phyloP scores from a whole-genome alignment of 2,113 vertebrate genomes.

The Megaptera novaeangliae region DNA sequence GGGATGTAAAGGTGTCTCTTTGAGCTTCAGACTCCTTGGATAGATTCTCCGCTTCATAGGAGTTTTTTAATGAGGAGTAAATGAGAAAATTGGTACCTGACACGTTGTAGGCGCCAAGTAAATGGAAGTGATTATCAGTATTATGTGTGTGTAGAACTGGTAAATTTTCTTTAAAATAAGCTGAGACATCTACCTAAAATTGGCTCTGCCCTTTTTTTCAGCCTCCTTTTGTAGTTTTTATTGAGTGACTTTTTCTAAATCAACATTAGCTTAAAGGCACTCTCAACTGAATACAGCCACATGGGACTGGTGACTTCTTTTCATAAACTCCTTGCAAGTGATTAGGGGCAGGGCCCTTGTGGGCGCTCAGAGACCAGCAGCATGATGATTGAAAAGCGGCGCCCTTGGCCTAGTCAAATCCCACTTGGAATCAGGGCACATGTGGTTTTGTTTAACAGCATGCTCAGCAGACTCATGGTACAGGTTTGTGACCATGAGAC shows the following conservation, averaged over 20 bases:
- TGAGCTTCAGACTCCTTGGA: background rate
- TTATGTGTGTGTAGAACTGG: constrained; percentile 31
- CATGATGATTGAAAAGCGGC: constrained; percentile 75
- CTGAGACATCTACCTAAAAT: background rate
- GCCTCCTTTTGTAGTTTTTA: constrained; percentile 16
- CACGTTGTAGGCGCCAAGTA: background rate
- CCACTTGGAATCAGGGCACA: constrained; percentile 60
- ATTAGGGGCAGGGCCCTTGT: constrained; percentile 45
- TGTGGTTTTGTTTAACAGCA: constrained; percentile 74
- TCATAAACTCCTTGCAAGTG: constrained; percentile 57
- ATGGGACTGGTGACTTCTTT: constrained; percentile 46
- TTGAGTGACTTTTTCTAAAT: constrained; percentile 31
- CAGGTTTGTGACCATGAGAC: constrained; percentile 59
- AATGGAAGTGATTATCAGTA: background rate
- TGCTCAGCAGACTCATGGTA: constrained; percentile 39
- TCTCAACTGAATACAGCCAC: constrained; percentile 24
- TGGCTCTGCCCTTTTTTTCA: background rate
- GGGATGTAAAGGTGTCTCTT: background rate
- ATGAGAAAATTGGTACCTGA: background rate
- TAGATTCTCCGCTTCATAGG: background rate
- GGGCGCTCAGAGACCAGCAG: constrained; percentile 41
- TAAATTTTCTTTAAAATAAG: constrained; percentile 56
- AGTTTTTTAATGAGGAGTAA: constrained; percentile 27
- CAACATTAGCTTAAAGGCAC: constrained; percentile 22
- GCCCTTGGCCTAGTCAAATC: constrained; percentile 74